Conservation (phyloP, 1,140 invertebrate genomes). For the Dysdera silvatica region DNA sequence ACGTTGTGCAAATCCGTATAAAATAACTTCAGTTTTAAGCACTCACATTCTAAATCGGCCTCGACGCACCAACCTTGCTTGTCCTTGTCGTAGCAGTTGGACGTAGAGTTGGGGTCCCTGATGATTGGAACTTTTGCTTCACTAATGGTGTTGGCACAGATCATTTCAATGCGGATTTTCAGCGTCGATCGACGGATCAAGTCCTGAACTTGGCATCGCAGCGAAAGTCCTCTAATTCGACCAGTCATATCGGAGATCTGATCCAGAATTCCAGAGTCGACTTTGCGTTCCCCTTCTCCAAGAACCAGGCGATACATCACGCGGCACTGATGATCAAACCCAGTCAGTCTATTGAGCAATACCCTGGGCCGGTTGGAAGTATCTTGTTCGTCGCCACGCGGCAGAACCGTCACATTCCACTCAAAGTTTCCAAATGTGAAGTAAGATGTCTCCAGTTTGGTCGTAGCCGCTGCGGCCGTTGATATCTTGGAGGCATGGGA, state of each 20-base stretch:
- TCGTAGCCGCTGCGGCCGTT: background rate
- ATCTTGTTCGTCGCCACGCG: constrained; percentile 8
- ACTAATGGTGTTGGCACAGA: constrained; percentile 65
- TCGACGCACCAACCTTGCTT: constrained; percentile 76
- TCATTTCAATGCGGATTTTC: constrained; percentile 63
- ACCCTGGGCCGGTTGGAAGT: constrained; percentile 20
- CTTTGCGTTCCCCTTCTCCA: constrained; percentile 60
- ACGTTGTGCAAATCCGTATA: constrained; percentile 80
- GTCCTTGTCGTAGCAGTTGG: constrained; percentile 74
- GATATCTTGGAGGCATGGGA: no score
- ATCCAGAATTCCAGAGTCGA: constrained; percentile 69
- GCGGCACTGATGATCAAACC: constrained; percentile 70
- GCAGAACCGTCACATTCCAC: constrained; percentile 60
- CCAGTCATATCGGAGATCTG: constrained; percentile 68
- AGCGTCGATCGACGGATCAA: constrained; percentile 44
- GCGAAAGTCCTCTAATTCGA: constrained; percentile 63
- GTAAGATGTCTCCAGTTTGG: constrained; percentile 58
- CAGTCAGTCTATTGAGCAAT: constrained; percentile 61
- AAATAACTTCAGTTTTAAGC: constrained; percentile 60
- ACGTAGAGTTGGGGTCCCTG: constrained; percentile 34
- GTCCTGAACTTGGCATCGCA: constrained; percentile 54
- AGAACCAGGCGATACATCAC: constrained; percentile 63
- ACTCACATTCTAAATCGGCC: constrained; percentile 67
- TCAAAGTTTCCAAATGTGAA: constrained; percentile 73
- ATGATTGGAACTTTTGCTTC: constrained; percentile 52